Base-by-base conservation (phyloP, 1,140 invertebrate species). In the Oscheius sp. region DNA sequence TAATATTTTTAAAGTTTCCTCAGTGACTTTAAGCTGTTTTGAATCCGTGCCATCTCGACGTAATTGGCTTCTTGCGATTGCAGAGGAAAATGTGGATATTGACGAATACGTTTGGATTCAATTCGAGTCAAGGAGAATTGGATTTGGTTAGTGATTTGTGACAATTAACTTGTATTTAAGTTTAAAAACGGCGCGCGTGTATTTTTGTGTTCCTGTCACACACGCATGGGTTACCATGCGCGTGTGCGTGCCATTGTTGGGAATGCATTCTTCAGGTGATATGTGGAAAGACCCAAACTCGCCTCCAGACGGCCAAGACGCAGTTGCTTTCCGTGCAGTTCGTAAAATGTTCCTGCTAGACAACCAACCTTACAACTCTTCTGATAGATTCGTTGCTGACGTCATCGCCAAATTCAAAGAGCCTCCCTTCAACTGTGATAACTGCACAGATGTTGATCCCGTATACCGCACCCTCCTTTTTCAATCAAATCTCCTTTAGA, bases 401-500 rank as follows among this genome's bases (percentile, higher is more conserved):
- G 31, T 34, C 10, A 38, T 15, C 18, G 61, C 32, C 15, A 63
- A 38, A 26, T 1, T 63, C 18, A 63, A 29, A 34, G 28, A 36
- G 36, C 61, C 61, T 7, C 61, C 61, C 4, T 63, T 36, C 31
- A 32, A 63, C 31, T 63, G 61, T 42, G 31, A 36, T n/a, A 63
- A 63, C 61, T 63, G 61, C 31, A 63, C 61, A 10, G 36, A 55
- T 23, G 28, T 55, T 23, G 49, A 55, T 23, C 49, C 49, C 4
- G 49, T 55, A 55, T n/a, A 42, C 10, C 38, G 38, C 38, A 10
- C n/a, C n/a, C n/a, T 42, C n/a, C 38, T n/a, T 10, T 10, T 42
- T 42, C 38, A 42, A 10, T 42, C n/a, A 42, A 42, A 42, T 10
- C 7, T 23, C 28, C n/a, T n/a, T n/a, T 63, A 63, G 61, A 26